Base-by-base conservation (phyloP, 2,888 invertebrate genomes). In the Sminthurinus aureus region DNA sequence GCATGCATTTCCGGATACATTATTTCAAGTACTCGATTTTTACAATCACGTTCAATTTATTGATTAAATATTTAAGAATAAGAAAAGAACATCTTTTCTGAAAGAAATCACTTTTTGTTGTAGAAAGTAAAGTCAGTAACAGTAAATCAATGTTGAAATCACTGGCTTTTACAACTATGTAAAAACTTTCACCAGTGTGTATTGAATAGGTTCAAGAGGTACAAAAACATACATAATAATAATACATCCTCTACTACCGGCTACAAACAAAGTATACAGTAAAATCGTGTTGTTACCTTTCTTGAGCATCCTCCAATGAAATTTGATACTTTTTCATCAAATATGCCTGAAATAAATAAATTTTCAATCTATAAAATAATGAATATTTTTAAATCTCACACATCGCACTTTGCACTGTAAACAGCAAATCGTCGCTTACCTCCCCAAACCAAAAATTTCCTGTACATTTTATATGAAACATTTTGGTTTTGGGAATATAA, bases 261-360 rank as follows among this genome's bases (percentile, higher is more conserved):
- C 58, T 58, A 58, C 4, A 9, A 58, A 18, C 9, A 58, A 58
- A 58, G 58, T 9, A 6, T 58, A 13, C 58, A 6, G 2, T 58
- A 13, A 78, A 77, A 50, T 75, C n/a, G 12, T 13, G 0, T 52
- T 84, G 86, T 87, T 88, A 91, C 89, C 90, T 88, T 73, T 93
- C 92, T 85, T 94, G 93, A 0, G 96, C 96, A 78, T 94, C 94
- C 64, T 93, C 92, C 88, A 94, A 95, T 83, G 93, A 93, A 73
- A 96, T 90, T n/a, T 93, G 91, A 89, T 96, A 93, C 88, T 95
- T 95, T 89, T 95, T 94, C 98, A 98, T 98, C 15, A 96, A 91
- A 90, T 94, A 96, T 0, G 95, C 96, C 83, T 38, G 38, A 38
- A 38, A 38, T 38, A 38, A 38, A 38, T 6, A 38, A 38, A 38